Percentiles rank a stretch among this genome's conserved stretches.
Conservation (phyloP, 2,888 invertebrate genomes). For the Morpho deidamia region DNA sequence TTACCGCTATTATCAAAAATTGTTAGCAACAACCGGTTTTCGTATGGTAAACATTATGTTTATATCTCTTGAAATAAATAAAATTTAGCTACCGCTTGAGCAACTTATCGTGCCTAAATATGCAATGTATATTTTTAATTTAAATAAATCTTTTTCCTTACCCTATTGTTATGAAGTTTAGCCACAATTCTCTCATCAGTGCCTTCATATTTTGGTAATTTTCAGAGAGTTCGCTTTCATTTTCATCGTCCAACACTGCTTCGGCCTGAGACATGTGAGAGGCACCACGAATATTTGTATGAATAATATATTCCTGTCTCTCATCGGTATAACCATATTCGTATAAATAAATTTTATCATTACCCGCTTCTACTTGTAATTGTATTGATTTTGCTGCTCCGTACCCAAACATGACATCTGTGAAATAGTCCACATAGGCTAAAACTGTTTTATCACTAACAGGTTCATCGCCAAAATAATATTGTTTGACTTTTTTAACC, state of each 20-base stretch:
- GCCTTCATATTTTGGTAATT: constrained; percentile 26
- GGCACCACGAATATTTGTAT: constrained; percentile 30
- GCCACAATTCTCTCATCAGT: constrained; percentile 31
- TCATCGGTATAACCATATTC: constrained; percentile 42
- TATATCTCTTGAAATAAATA: too few species aligned
- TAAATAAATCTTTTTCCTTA: constrained; percentile 15
- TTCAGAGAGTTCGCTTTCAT: constrained; percentile 22
- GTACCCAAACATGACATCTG: constrained; percentile 48
- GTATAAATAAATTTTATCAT: constrained; percentile 44
- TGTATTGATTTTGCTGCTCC: constrained; percentile 33
- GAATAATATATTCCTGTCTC: constrained; percentile 26
- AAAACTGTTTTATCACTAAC: constrained; percentile 33
- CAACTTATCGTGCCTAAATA: neutral
- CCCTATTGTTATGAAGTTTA: constrained; percentile 33
- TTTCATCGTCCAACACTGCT: constrained; percentile 31
- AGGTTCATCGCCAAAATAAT: constrained; percentile 35
- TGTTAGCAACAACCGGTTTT: too few species aligned
- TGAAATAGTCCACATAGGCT: constrained; percentile 40
- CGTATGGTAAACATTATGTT: too few species aligned
- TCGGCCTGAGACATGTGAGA: constrained; percentile 17
- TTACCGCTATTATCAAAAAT: too few species aligned
- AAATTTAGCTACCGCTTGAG: too few species aligned
- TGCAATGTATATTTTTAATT: neutral
- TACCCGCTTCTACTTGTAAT: constrained; percentile 37
- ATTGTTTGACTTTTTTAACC: constrained; percentile 33